These are phyloP conservation scores for Colletes gigas DNA, from an alignment of 1,140 invertebrate genomes.

Conservation along the genomic window DNA sequence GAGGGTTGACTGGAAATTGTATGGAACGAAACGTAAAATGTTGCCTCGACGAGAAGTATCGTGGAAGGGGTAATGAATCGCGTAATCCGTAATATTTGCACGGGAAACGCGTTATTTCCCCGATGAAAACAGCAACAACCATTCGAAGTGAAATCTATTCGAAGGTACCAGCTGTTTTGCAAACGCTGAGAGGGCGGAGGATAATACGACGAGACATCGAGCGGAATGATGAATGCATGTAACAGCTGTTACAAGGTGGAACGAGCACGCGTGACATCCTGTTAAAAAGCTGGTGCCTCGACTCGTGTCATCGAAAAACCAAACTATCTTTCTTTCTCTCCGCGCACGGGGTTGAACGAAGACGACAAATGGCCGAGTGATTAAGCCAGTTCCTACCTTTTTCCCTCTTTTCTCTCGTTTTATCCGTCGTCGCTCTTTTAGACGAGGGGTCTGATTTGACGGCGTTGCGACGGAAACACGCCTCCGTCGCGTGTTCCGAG, in stretches of 20 bases:
- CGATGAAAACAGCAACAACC: constrained; percentile 13
- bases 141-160: constrained; percentile 46
- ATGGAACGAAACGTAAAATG: no score
- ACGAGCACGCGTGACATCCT: constrained; percentile 22
- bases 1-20: no score
- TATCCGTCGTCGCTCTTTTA: neutral
- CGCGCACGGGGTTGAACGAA: neutral
- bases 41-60: no score
- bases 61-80: neutral
- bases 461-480: neutral
- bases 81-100: constrained; percentile 43
- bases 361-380: constrained; percentile 25
- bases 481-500: constrained; percentile 8
- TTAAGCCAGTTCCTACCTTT: constrained; percentile 23
- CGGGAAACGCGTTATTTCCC: constrained; percentile 32
- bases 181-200: constrained; percentile 34
- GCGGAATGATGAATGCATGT: constrained; percentile 55
- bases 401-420: neutral
- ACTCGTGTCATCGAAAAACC: constrained; percentile 25
- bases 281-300: constrained; percentile 30
- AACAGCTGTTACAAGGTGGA: constrained; percentile 46
- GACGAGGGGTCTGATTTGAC: constrained; percentile 10
- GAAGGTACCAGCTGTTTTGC: constrained; percentile 41
- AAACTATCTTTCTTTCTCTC: no score
- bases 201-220: constrained; percentile 47